Evolutionary conservation across 2,113 vertebrate species (phyloP), one percentile per base, ranked within the genome.

Genomic region (Tiliqua scincoides): DNA sequence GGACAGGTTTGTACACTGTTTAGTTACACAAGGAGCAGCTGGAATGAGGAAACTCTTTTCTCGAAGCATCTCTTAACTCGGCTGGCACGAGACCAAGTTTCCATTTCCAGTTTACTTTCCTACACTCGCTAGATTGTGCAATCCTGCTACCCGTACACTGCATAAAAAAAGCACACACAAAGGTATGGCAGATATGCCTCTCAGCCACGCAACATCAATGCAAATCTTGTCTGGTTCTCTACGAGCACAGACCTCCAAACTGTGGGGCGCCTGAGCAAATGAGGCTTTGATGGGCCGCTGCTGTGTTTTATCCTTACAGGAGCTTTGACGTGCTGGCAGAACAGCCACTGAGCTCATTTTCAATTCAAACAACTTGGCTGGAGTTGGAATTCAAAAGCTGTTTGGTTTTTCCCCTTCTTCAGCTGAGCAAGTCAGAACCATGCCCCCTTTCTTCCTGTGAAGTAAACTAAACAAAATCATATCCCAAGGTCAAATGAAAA

Each of bases 321-420:
- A 79, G 70, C 82, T 91, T 91, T 85, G 54, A 76, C 54, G 82
- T 59, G 40, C 65, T 67, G 77, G 73, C 40, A 5, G 72, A 43
- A 70, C 59, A n/a, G 23, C 52, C 17, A 12, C 68, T 0, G 7
- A 79, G 21, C 43, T 76, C 1, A 27, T 81, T 82, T 77, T 70
- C 27, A 67, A 1, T 74, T 84, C 32, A 79, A 62, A 88, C 3
- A 79, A 14, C 17, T 86, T 59, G 11, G 21, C 82, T 88, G 75
- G 54, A 79, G 37, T 74, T 6, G 17, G 23, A 8, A 6, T 9
- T 79, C 40, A 40, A 70, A 54, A 15, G 35, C 10, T 0, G 43
- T 37, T 81, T 65, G 73, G 17, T 30, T 74, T 59, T 77, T 25
- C 62, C 54, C 70, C 32, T 25, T 5, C 2, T 77, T 74, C 62